Base-by-base conservation (phyloP, 2,797 vertebrate species). In the Enteromius fasciolatus region DNA sequence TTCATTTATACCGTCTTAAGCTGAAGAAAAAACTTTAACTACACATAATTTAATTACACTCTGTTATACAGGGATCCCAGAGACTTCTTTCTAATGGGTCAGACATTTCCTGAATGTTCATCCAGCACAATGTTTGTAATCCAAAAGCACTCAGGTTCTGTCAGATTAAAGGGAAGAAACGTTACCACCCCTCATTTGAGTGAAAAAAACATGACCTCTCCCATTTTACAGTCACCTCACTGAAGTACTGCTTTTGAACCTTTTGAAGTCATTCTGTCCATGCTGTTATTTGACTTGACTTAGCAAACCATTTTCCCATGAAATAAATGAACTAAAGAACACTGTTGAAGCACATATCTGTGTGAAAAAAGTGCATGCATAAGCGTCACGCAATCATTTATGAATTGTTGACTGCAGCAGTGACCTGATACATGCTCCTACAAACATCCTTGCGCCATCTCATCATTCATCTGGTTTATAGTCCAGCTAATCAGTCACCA, bases 401-500 rank as follows among this genome's bases (percentile, higher is more conserved):
- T 76, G 61, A 82, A 82, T 66, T 66, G 72, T 76, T 82, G 72
- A 82, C 61, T 82, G 20, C 28, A 17, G 79, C 61, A 67, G 59
- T 82, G 72, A 67, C 80, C 61, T 82, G 48, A 81, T 76, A 68
- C 41, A 74, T 48, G 50, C 57, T 28, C 76, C 28, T 25, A 64
- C 78, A 76, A 74, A 80, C 57, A 72, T 52, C 41, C 66, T 82
- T 77, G 67, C 69, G 69, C 31, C 64, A 73, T 82, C 73, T 86
- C 82, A 77, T 46, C 41, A 33, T 80, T 87, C 80, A 82, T 86
- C 84, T 86, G 76, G 82, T 80, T 86, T 84, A 87, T 84, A 78
- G 83, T 52, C 50, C 11, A 79, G 84, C 52, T 85, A 87, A 87
- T 87, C 78, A 88, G 83, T 87, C 77, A 87, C 84, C 63, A 84